phyloP scores from a whole-genome alignment of 2,888 invertebrate species.

The Andrena haemorrhoa region DNA sequence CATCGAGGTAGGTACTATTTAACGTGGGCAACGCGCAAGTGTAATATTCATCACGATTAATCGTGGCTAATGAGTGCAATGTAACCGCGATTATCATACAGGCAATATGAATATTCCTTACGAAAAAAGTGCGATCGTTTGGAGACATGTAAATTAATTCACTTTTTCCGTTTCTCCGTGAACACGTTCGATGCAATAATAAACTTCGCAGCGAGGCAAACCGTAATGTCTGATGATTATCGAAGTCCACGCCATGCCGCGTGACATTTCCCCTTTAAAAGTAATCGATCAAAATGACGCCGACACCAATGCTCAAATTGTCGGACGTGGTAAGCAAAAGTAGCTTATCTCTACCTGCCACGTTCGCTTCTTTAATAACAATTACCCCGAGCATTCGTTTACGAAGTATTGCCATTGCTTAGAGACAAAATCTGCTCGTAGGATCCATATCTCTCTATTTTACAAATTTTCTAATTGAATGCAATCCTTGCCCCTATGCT shows the following conservation, averaged over 20 bases:
- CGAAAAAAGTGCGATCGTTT: conserved; percentile 4
- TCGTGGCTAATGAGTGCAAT: background rate
- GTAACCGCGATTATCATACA: background rate
- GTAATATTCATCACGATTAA: conserved; percentile 17
- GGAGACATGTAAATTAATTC: conserved; percentile 33
- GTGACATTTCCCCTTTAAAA: conserved; percentile 21
- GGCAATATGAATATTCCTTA: conserved; percentile 12
- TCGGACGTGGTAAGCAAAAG: background rate
- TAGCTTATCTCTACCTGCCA: conserved; percentile 14
- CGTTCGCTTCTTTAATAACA: background rate
- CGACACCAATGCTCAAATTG: background rate
- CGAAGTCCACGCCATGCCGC: conserved; percentile 18
- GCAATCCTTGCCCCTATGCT: too few species aligned
- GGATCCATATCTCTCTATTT: too few species aligned
- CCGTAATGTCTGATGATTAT: conserved; percentile 23
- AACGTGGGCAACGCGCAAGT: background rate
- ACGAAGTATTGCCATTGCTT: background rate
- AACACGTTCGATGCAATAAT: conserved; percentile 13
- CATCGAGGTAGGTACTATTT: conserved; percentile 18
- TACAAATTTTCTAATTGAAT: too few species aligned
- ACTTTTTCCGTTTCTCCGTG: conserved; percentile 4
- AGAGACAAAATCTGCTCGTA: background rate
- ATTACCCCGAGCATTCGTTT: background rate
- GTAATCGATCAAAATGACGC: conserved; percentile 24
- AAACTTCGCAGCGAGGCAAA: background rate